Evolutionary conservation across 1,140 invertebrate genomes (phyloP).

Genomic region (Neuroterus valhalla): DNA sequence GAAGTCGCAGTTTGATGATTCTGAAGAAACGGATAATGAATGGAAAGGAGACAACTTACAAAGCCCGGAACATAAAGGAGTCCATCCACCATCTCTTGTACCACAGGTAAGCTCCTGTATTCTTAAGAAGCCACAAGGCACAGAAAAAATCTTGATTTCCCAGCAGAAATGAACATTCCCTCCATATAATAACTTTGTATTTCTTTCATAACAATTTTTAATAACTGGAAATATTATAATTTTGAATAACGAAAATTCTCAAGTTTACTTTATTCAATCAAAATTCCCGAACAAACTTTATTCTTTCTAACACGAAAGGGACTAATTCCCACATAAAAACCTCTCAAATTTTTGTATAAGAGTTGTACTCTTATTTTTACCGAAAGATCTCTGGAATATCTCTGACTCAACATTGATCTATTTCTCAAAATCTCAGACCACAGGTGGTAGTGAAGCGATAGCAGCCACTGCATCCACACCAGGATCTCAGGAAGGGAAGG

Average conservation of each 20-base stretch:
- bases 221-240: no score
- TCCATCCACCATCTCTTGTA: conserved; percentile 55
- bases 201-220: neutral
- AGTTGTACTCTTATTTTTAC: no score
- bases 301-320: no score
- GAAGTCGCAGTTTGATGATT: conserved; percentile 96
- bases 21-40: conserved; percentile 94
- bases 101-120: conserved; percentile 60
- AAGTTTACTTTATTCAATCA: no score
- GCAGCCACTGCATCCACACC: conserved; percentile 49
- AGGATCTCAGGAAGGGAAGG: conserved; percentile 57
- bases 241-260: no score
- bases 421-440: conserved; percentile 25
- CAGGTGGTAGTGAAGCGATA: conserved; percentile 56
- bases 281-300: no score
- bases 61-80: conserved; percentile 81
- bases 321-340: no score
- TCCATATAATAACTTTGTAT: neutral
- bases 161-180: neutral
- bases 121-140: neutral
- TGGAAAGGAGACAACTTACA: conserved; percentile 89
- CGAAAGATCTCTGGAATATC: no score
- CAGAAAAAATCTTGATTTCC: neutral
- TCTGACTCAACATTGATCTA: no score
- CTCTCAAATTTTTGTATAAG: no score